Base-by-base conservation (phyloP, 2,113 vertebrate genomes). In the Mastomys coucha region DNA sequence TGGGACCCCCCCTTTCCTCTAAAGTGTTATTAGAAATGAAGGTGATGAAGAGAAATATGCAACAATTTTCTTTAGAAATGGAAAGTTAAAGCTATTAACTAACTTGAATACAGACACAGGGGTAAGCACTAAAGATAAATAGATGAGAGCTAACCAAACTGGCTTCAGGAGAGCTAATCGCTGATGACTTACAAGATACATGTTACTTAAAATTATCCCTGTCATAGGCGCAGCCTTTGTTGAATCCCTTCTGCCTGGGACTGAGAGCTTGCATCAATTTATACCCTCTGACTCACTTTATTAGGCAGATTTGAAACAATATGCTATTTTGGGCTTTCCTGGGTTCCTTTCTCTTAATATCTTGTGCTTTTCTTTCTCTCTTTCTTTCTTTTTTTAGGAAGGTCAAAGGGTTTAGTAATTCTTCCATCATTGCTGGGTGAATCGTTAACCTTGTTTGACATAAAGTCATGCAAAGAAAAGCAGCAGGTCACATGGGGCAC, bases 51-150 rank as follows among this genome's bases (percentile, higher is more conserved):
- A 16, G 53, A 81, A 78, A 2, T 63, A 53, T 56, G 92, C 42
- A 91, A 92, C 33, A 86, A 85, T 95, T 75, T 91, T 97, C 26
- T 85, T 33, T 65, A 89, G 24, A 89, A 26, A 87, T 60, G 88
- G 93, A 97, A 98, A 95, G 94, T 97, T 97, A 96, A 97, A 94
- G 73, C 31, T 16, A n/a, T 53, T 36, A 16, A 9, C 19, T 65
- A 65, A 31, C 89, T 93, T 93, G 86, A 97, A 97, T 88, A 97
- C 8, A 96, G 82, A 91, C 9, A 56, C 31, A 91, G 92, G 42
- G 89, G 87, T 87, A 88, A 95, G 28, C 28, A 95, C 42, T 92
- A 91, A 80, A 0, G 1, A 89, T 63, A 13, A 73, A n/a, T 9
- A 75, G 84, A 86, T 33, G 96, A 97, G 36, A 2, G 26, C n/a